Base-by-base conservation (phyloP, 2,888 invertebrate species). In the Mechanitis mazaeus region DNA sequence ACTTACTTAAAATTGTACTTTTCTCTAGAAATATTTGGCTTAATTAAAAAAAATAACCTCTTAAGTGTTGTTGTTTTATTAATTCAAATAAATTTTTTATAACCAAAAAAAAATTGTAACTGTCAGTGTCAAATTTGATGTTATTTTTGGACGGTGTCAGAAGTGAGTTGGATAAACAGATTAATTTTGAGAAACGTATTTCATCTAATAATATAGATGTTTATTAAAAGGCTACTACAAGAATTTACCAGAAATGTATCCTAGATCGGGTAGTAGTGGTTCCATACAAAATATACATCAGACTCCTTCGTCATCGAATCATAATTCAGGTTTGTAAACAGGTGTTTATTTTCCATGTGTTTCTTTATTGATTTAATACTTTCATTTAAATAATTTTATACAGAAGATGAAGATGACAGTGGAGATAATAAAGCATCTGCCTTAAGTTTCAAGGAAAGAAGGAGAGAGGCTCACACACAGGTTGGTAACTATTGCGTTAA, bases 391-490 rank as follows among this genome's bases (percentile, higher is more conserved):
- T 42, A 42, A 42, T 42, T 42, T 55, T 63, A 76, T 83, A 11
- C 73, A 92, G 92, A 92, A 72, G 92, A 92, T 73, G 93, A 93
- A 81, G 93, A 93, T 75, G 92, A 92, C 67, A 92, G 92, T 71
- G 92, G 92, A 54, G 92, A 92, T 73, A 91, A 91, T 71, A 91
- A 88, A 73, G 85, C 89, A 33, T 89, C 91, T 65, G 86, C 95
- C 2, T 85, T 96, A 63, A 97, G 95, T 77, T 98, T 98, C 82
- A 98, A 97, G 81, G 98, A 98, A 77, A 91, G 98, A 46, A 92
- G 98, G 60, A 91, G 98, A 66, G 98, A 98, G 83, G 98, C 98
- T 4, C 98, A 98, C 79, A 98, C 98, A 0, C 93, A 90, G 84
- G 91, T 90, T 74, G 55, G 33, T 58, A 56, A 45, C 38, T 2